These are phyloP conservation scores for Serripes groenlandicus DNA, from an alignment of 2,888 invertebrate species.

Conservation along the genomic window DNA sequence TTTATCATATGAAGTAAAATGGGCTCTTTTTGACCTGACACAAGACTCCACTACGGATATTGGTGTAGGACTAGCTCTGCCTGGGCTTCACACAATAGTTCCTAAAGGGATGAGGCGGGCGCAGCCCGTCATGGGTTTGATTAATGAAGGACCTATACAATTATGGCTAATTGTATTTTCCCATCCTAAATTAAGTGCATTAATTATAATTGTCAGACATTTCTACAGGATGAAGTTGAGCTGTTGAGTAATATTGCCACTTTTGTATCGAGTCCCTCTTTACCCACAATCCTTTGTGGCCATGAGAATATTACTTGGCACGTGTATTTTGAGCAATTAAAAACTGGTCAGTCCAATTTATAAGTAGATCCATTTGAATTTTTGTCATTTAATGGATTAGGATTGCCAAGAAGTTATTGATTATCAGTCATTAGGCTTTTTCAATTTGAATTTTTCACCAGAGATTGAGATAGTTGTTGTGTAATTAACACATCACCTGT, in stretches of 20 bases:
- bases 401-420: neutral
- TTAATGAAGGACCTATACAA: constrained; percentile 26
- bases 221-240: constrained; percentile 26
- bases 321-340: neutral
- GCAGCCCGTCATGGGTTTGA: neutral
- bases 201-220: constrained; percentile 24
- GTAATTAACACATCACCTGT: no score
- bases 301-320: neutral
- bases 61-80: neutral
- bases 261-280: neutral
- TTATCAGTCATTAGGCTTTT: neutral
- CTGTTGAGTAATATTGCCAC: constrained; percentile 23
- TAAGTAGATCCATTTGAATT: constrained; percentile 2
- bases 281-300: constrained; percentile 2
- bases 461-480: no score
- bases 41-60: no score
- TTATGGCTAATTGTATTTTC: constrained; percentile 15
- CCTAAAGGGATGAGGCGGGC: constrained; percentile 15
- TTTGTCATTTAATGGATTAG: neutral
- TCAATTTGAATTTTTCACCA: no score
- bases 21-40: neutral
- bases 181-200: constrained; percentile 22
- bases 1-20: no score
- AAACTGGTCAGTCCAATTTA: constrained; percentile 11
- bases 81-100: constrained; percentile 8